Conservation (phyloP, 2,888 invertebrate species). For the Gibbula magus region DNA sequence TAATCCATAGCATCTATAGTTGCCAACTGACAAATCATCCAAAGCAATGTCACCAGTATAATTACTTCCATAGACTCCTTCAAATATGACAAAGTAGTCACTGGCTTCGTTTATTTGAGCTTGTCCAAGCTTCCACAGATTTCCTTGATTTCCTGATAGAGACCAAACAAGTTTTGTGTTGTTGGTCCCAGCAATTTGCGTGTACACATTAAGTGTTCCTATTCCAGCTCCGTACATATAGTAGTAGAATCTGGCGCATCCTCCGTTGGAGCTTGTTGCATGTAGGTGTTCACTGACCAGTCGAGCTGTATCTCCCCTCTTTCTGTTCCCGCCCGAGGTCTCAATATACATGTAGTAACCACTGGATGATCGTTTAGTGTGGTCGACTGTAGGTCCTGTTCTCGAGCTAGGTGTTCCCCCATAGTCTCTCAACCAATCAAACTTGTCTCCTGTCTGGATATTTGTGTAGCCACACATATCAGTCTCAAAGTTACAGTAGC, state of each 20-base stretch:
- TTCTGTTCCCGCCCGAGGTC: slow-evolving; percentile 76
- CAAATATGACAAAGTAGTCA: slow-evolving; percentile 58
- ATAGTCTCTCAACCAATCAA: slow-evolving; percentile 69
- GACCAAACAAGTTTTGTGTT: slow-evolving; percentile 42
- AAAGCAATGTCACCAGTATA: slow-evolving; percentile 70
- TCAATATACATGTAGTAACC: slow-evolving; percentile 72
- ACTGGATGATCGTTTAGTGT: slow-evolving; percentile 52
- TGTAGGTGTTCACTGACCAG: slow-evolving; percentile 60
- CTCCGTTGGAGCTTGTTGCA: slow-evolving; percentile 39
- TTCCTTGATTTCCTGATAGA: slow-evolving; percentile 58
- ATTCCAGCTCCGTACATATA: slow-evolving; percentile 68
- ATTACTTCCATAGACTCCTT: slow-evolving; percentile 64
- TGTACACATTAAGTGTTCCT: slow-evolving; percentile 65
- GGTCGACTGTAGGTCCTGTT: slow-evolving; percentile 68
- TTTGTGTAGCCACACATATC: slow-evolving; percentile 70
- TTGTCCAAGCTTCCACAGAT: slow-evolving; percentile 57
- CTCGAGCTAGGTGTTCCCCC: slow-evolving; percentile 58
- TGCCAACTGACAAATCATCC: slow-evolving; percentile 63
- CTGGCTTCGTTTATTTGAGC: slow-evolving; percentile 28
- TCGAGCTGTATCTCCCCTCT: slow-evolving; percentile 78
- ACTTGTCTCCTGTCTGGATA: slow-evolving; percentile 59
- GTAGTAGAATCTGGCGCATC: slow-evolving; percentile 67
- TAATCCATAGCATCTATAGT: slow-evolving; percentile 45
- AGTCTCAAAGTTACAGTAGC: slow-evolving; percentile 73
- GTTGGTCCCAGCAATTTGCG: slow-evolving; percentile 43